These are phyloP conservation scores for Oxyteleia sp. DNA, from an alignment of 2,888 invertebrate genomes.

Conservation along the genomic window DNA sequence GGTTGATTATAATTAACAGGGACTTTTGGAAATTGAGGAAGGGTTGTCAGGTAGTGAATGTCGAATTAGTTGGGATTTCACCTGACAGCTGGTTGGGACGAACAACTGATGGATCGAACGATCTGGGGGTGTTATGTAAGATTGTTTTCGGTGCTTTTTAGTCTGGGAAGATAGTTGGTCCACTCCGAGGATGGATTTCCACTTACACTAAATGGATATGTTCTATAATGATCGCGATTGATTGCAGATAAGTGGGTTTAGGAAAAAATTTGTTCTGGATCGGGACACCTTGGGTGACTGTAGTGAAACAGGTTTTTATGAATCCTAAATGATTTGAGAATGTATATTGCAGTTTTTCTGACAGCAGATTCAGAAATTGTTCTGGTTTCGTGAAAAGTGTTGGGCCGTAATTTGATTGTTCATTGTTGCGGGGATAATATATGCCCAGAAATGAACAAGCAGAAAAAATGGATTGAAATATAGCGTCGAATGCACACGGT, in stretches of 20 bases:
- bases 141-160: not conserved
- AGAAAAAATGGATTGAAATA: conserved; percentile 12
- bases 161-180: not conserved
- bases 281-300: not conserved
- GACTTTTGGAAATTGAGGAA: not conserved
- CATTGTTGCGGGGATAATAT: conserved; percentile 3
- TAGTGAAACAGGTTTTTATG: not conserved
- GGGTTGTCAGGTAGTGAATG: not conserved
- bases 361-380: too few relatives aligned
- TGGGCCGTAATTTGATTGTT: conserved; percentile 18
- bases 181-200: not conserved
- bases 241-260: not conserved
- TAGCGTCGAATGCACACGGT: not conserved
- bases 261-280: not conserved
- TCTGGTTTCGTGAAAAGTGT: not conserved
- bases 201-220: not conserved
- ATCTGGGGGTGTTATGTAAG: not conserved
- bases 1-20: not conserved
- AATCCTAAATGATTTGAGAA: not conserved
- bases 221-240: not conserved
- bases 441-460: not conserved
- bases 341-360: not conserved
- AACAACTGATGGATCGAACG: not conserved
- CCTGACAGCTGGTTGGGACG: not conserved
- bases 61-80: not conserved